Evolutionary conservation across 2,797 vertebrate genomes (phyloP), one percentile per base, ranked within the genome.

Genomic region (Galaxias olidus): DNA sequence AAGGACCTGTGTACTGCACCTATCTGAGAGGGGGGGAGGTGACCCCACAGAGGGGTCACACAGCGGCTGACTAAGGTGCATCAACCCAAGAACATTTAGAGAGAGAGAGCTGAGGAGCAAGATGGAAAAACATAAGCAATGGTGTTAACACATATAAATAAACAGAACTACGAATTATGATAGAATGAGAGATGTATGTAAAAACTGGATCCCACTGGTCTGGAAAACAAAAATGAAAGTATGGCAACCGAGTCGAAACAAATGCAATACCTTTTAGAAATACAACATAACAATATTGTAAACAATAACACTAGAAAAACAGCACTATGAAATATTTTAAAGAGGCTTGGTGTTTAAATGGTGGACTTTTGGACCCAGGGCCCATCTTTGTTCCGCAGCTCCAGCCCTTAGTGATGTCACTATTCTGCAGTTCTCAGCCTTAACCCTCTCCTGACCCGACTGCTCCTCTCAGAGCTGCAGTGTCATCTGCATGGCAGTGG

Each of bases 361-460:
- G 13, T 17, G 3, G 59, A 52, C 65, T 53, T 10, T 15, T 49
- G 58, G 75, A 76, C 74, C 58, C 62, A 50, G 72, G 18, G n/a
- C 43, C 40, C 9, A 9, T 19, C n/a, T 48, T 61, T 64, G 42
- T 66, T 75, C 55, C 3, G 58, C 68, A 71, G 65, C 54, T 20
- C 0, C 5, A 63, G 40, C 56, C 63, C 42, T 47, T 18, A 58
- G 71, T 82, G 85, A 87, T 79, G 74, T 86, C 83, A 87, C 59
- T 63, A 46, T 46, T 64, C 56, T 71, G 75, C 72, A 72, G 46
- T 47, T 72, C 76, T 64, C 66, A 20, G 66, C 71, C 84, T 56
- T 44, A 53, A 69, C 59, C 42, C 47, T 62, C 59, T 64, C 60
- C 68, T 52, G 20, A 43, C 7, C 47, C 58, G 6, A 63, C 52